Percentiles rank a stretch among this genome's conserved stretches.
phyloP scores from a whole-genome alignment of 2,888 invertebrate species.

The Eudasyphora cyanicolor region DNA sequence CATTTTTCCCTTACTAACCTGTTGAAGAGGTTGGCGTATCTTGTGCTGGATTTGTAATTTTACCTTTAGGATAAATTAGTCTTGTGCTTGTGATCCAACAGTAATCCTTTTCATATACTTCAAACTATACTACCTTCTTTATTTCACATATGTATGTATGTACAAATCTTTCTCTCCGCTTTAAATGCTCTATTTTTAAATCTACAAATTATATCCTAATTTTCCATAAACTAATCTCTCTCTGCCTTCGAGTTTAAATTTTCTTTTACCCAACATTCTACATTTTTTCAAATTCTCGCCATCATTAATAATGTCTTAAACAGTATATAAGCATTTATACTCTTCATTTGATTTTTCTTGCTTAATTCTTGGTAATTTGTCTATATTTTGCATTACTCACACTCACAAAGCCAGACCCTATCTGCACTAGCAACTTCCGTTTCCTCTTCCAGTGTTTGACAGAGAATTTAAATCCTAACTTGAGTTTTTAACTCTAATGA shows the following conservation, averaged over 20 bases:
- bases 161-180: no score
- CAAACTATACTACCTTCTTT: no score
- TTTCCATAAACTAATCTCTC: neutral
- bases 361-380: neutral
- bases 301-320: neutral
- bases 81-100: no score
- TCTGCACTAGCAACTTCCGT: slow-evolving; percentile 34
- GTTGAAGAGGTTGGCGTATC: no score
- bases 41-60: no score
- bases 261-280: neutral
- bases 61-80: no score
- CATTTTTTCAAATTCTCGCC: slow-evolving; percentile 1
- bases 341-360: neutral
- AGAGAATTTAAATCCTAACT: slow-evolving; percentile 42
- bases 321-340: neutral
- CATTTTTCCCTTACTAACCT: no score
- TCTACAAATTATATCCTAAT: no score
- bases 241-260: neutral
- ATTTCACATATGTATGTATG: no score
- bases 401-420: neutral
- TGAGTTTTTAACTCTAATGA: no score
- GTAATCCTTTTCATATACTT: no score
- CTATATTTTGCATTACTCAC: neutral
- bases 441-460: neutral
- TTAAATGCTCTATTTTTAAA: no score